Percentiles rank a stretch among this genome's conserved stretches.
Conservation (phyloP, 2,797 vertebrate genomes). For the Gymnoscopelus microlampas region DNA sequence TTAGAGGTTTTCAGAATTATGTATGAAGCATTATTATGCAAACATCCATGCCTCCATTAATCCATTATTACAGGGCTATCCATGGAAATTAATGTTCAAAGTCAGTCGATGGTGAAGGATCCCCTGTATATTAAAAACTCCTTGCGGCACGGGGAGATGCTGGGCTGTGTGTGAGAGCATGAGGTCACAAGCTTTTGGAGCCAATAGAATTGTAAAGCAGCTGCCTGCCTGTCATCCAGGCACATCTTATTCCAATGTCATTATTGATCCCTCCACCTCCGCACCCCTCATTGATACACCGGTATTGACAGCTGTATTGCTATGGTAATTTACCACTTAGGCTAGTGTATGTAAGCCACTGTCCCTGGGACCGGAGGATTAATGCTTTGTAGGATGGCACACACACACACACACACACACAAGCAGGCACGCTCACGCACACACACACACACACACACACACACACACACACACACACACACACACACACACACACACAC, state of each 20-base stretch:
- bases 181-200: constrained; percentile 61
- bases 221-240: constrained; percentile 50
- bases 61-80: constrained; percentile 31
- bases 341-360: constrained; percentile 50
- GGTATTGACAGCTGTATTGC: constrained; percentile 79
- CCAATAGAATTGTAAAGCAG: constrained; percentile 69
- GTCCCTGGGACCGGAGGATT: constrained; percentile 41
- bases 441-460: constrained; percentile 4
- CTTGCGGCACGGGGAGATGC: constrained; percentile 5
- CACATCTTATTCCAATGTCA: constrained; percentile 69
- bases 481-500: constrained; percentile 6
- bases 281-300: constrained; percentile 66
- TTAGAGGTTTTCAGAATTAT: not conserved
- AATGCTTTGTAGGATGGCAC: constrained; percentile 39
- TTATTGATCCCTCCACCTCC: constrained; percentile 75
- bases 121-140: constrained; percentile 55
- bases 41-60: constrained; percentile 15
- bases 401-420: not conserved
- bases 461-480: not conserved
- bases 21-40: constrained; percentile 18
- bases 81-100: constrained; percentile 43
- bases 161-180: constrained; percentile 31
- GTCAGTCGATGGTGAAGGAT: constrained; percentile 36
- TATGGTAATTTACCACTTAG: constrained; percentile 77
- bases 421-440: not conserved